Percentiles rank a stretch among this genome's conserved stretches.
Conservation (phyloP, 2,888 invertebrate species). For the Zygogramma bicolorata region DNA sequence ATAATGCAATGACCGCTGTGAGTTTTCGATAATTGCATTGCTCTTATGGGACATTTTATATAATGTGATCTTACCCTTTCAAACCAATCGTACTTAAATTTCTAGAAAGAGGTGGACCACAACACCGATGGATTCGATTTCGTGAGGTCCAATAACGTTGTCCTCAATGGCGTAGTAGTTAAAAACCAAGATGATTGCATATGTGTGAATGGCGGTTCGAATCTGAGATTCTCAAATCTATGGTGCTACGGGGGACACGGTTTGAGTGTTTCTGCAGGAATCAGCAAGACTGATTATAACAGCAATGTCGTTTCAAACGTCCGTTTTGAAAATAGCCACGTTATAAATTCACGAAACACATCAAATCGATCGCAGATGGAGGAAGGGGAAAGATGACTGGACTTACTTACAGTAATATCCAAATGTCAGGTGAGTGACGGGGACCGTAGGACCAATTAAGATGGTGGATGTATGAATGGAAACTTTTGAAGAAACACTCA, state of each 20-base stretch:
- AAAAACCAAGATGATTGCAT: constrained; percentile 32
- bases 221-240: constrained; percentile 24
- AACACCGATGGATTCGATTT: constrained; percentile 36
- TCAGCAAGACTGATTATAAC: neutral
- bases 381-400: constrained; percentile 23
- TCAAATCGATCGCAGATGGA: constrained; percentile 26
- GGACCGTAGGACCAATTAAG: no score
- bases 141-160: constrained; percentile 9
- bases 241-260: constrained; percentile 38
- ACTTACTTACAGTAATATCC: constrained; percentile 26
- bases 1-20: no score
- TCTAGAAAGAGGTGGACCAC: constrained; percentile 22
- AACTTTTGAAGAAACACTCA: no score
- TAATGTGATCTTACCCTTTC: neutral
- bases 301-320: constrained; percentile 26
- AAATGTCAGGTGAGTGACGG: neutral
- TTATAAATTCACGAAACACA: constrained; percentile 22
- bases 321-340: constrained; percentile 21
- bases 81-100: neutral
- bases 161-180: constrained; percentile 15
- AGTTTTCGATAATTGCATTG: no score
- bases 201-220: constrained; percentile 24
- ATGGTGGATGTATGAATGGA: no score
- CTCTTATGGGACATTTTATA: no score
- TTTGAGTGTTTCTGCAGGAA: constrained; percentile 35